Evolutionary conservation across 2,113 vertebrate genomes (phyloP), one percentile per base, ranked within the genome.

Genomic region (Neogobius melanostomus): DNA sequence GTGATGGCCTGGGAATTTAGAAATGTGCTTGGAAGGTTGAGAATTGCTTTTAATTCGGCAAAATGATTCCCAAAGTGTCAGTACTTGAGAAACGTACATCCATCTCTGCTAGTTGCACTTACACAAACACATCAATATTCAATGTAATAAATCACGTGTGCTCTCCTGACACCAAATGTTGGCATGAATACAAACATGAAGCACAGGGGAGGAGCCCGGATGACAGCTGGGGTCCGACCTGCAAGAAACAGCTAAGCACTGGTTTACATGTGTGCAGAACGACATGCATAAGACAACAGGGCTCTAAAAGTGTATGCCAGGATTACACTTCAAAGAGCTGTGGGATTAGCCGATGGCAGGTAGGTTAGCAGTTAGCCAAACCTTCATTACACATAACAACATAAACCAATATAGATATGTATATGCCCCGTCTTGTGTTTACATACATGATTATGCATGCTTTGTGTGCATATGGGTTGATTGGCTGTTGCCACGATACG

Each of bases 281-380:
- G 51, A 46, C 28, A 50, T n/a, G 42, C 47, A 28, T 54, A 49
- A 52, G 50, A 65, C 15, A 53, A 60, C 64, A 42, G 64, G 42
- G 53, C 65, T 46, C 71, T 51, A 8, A n/a, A 68, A 47, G 16
- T 43, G 61, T 46, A 28, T 70, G 69, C 45, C 61, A 64, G 67
- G 74, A 84, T 86, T 87, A 81, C 79, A 85, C 79, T 76, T 76
- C 69, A 81, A 83, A 83, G 69, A 73, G 73, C 5, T 0, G 4
- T 8, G 51, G 77, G 78, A 87, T 86, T 84, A 87, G 47, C 6
- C 2, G 16, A 28, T 49, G 62, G 44, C 54, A 68, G 15, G n/a
- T 53, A 68, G 8, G 16, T 42, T 49, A 64, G 44, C 54, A 68
- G 15, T 16, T 53, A 68, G 8, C 54, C 45, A 63, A 16, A 8